Conservation (phyloP, 2,113 vertebrate genomes). For the Spea multiplicata region DNA sequence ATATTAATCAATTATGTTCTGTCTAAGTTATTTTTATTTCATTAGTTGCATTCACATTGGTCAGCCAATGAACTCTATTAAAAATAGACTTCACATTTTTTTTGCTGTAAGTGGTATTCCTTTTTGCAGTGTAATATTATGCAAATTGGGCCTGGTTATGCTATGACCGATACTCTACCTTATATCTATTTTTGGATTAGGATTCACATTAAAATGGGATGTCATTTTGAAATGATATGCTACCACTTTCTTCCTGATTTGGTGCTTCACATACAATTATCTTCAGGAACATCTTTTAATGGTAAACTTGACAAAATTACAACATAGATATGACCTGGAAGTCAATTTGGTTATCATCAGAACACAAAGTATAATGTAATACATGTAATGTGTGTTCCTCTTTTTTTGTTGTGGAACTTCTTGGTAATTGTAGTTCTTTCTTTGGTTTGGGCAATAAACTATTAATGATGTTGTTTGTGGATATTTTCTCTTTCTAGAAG, state of each 20-base stretch:
- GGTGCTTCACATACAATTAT: constrained; percentile 14
- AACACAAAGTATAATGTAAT: neutral
- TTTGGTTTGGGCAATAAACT: constrained; percentile 25
- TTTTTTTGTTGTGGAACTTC: neutral
- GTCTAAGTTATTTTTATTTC: too few relatives aligned
- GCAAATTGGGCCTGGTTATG: constrained; percentile 6
- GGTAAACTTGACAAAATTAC: neutral
- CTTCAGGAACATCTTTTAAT: neutral
- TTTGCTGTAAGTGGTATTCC: neutral
- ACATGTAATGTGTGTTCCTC: neutral
- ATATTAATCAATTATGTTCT: too few relatives aligned
- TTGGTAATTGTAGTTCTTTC: constrained; percentile 27
- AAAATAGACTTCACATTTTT: neutral
- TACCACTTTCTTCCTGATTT: neutral
- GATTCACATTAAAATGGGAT: constrained; percentile 40
- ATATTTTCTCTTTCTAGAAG: constrained; percentile 33
- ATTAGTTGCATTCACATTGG: neutral
- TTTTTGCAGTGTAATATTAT: neutral
- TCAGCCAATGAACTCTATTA: neutral
- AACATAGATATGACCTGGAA: neutral
- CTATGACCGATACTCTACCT: constrained; percentile 22
- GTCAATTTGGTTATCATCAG: neutral
- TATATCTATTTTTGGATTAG: constrained; percentile 35
- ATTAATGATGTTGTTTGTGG: constrained; percentile 29
- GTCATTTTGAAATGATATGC: constrained; percentile 31